phyloP scores from a whole-genome alignment of 2,797 vertebrate species.

The Bryconaethiops microstoma region DNA sequence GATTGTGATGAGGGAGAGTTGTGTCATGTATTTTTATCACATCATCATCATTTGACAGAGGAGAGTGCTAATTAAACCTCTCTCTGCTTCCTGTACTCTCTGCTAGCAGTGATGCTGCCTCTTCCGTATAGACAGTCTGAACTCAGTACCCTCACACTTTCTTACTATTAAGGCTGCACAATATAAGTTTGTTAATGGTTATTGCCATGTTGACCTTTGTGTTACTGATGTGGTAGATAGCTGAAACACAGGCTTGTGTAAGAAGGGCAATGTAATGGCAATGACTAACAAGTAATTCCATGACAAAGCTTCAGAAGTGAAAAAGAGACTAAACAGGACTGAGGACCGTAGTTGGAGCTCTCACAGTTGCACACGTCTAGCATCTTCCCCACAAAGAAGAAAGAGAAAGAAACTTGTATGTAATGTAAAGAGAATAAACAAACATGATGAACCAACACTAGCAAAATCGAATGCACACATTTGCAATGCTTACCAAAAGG shows the following conservation, averaged over 20 bases:
- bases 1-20: slow-evolving; percentile 28
- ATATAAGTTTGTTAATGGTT: background rate
- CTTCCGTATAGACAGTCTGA: background rate
- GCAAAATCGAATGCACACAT: too few species aligned
- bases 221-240: background rate
- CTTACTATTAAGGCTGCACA: background rate
- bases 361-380: too few species aligned
- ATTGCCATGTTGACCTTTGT: background rate
- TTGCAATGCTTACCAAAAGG: too few species aligned
- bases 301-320: too few species aligned
- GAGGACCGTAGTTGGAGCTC: too few species aligned
- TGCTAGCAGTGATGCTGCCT: slow-evolving; percentile 20
- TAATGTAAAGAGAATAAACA: too few species aligned
- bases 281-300: too few species aligned
- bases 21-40: slow-evolving; percentile 39
- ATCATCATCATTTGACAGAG: slow-evolving; percentile 34
- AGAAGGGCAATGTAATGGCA: too few species aligned
- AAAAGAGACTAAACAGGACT: too few species aligned
- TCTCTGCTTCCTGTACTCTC: slow-evolving; percentile 29
- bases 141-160: slow-evolving; percentile 10
- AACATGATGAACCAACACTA: too few species aligned
- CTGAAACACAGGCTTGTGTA: background rate
- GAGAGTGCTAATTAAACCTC: slow-evolving; percentile 41
- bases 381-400: too few species aligned
- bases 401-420: too few species aligned